Conservation (phyloP, 2,113 vertebrate genomes). For the Seriola quinqueradiata region DNA sequence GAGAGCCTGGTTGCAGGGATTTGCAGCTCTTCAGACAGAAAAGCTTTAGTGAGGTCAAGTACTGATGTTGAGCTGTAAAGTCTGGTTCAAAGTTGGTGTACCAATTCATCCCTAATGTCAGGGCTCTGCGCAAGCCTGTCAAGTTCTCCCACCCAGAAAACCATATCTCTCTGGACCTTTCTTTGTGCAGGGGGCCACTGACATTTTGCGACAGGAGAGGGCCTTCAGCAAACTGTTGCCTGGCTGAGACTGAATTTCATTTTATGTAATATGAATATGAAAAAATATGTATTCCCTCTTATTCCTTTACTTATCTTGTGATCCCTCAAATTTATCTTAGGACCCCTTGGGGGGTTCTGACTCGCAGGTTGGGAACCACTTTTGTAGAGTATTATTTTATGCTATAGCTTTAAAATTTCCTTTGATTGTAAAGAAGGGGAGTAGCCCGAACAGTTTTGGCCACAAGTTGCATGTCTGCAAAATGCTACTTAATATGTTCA, state of each 20-base stretch:
- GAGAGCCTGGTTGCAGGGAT: neutral
- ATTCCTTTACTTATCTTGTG: neutral
- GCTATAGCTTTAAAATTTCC: no score
- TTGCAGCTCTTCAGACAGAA: conserved; percentile 22
- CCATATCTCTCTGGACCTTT: neutral
- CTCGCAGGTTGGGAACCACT: no score
- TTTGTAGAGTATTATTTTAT: no score
- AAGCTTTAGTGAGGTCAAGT: conserved; percentile 11
- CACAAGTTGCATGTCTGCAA: neutral
- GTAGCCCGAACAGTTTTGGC: no score
- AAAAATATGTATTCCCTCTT: no score
- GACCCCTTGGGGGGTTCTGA: neutral
- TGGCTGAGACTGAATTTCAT: no score
- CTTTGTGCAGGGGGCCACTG: neutral
- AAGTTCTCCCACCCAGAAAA: neutral
- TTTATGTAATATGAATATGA: no score
- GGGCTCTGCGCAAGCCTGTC: neutral
- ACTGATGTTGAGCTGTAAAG: conserved; percentile 30
- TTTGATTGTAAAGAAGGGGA: no score
- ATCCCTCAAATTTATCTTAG: neutral
- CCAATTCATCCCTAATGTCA: conserved; percentile 1
- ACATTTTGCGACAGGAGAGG: neutral
- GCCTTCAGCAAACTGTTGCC: neutral
- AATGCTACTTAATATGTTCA: neutral
- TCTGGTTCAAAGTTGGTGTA: neutral